Conservation (phyloP, 2,888 invertebrate genomes). For the Andrena haemorrhoa region DNA sequence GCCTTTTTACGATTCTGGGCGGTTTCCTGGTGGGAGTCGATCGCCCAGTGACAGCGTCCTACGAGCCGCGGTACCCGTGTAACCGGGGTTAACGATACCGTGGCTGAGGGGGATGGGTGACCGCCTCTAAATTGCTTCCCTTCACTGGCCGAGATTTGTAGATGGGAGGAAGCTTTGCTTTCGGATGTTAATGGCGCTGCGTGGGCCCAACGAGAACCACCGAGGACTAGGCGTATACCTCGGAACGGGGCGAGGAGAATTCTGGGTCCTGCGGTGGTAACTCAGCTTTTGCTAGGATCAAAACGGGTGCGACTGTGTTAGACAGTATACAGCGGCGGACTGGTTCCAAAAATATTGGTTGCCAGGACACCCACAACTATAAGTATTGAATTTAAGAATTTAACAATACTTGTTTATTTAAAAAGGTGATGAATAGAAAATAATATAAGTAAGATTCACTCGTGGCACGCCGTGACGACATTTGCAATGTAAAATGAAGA, state of each 20-base stretch:
- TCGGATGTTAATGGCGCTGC: conserved; percentile 53
- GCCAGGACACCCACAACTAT: too few species aligned
- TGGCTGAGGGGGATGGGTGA: conserved; percentile 35
- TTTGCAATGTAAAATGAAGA: too few species aligned
- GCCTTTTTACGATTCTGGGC: conserved; percentile 44
- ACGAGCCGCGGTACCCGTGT: neutral
- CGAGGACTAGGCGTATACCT: conserved; percentile 15
- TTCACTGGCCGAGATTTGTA: conserved; percentile 50
- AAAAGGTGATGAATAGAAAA: too few species aligned
- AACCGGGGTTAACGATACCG: conserved; percentile 50
- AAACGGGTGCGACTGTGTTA: neutral
- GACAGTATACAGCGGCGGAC: neutral
- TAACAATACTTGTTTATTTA: too few species aligned
- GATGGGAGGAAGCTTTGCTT: conserved; percentile 39
- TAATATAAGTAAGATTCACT: too few species aligned
- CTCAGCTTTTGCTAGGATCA: neutral
- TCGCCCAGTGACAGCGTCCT: conserved; percentile 10
- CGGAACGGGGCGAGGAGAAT: conserved; percentile 20
- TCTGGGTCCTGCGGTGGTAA: conserved; percentile 22
- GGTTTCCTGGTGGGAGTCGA: conserved; percentile 56
- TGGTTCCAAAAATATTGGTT: too few species aligned
- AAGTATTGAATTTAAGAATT: too few species aligned
- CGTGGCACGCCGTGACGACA: too few species aligned
- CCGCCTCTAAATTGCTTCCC: conserved; percentile 42
- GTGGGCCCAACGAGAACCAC: conserved; percentile 45